phyloP scores from a whole-genome alignment of 1,140 invertebrate genomes.

The Drosophila novamexicana region DNA sequence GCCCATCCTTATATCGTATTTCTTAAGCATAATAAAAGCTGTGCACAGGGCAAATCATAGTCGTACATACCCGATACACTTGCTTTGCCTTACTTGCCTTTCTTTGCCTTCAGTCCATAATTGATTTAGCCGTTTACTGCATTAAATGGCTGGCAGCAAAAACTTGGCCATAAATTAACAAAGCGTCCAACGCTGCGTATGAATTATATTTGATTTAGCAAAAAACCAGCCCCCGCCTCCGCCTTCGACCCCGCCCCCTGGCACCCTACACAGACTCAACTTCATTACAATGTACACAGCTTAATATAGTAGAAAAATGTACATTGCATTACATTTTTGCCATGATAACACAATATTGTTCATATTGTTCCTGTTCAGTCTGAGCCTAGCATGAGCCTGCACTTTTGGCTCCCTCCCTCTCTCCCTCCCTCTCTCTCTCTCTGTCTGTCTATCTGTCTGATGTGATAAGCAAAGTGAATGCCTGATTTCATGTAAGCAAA shows the following conservation, averaged over 20 bases:
- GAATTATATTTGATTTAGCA: conserved; percentile 60
- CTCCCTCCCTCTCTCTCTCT: no score
- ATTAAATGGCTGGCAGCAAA: conserved; percentile 52
- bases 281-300: conserved; percentile 45
- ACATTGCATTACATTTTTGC: conserved; percentile 46
- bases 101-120: conserved; percentile 41
- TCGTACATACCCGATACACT: no score
- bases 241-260: no score
- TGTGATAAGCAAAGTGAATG: conserved; percentile 42
- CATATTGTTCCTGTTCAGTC: conserved; percentile 12
- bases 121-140: conserved; percentile 77
- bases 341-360: conserved; percentile 44
- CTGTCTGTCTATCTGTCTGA: conserved; percentile 5
- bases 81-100: not conserved
- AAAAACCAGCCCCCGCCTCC: conserved; percentile 10
- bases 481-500: conserved; percentile 27
- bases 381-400: conserved; percentile 26
- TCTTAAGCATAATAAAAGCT: no score
- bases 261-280: not conserved
- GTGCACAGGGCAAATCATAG: no score
- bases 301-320: conserved; percentile 40
- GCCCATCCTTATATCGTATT: no score
- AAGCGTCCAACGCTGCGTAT: conserved; percentile 36
- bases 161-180: conserved; percentile 46
- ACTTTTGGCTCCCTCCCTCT: conserved; percentile 7